These are phyloP conservation scores for Archivesica marissinica DNA, from an alignment of 1,140 invertebrate genomes.

Conservation along the genomic window DNA sequence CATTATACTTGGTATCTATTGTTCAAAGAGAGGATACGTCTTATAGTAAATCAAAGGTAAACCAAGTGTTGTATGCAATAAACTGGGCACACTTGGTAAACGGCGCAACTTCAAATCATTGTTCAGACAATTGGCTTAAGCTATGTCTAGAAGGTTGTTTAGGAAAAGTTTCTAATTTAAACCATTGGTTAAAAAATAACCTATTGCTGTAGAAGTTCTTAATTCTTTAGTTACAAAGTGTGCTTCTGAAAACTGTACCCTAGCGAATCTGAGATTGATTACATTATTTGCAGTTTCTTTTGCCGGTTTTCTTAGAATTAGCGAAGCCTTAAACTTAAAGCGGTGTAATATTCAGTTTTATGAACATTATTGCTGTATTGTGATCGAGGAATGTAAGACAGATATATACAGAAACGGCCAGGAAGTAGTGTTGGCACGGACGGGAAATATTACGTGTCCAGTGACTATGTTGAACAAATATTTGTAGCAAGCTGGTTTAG, in stretches of 20 bases:
- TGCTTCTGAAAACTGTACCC: conserved; percentile 5
- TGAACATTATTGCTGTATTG: not conserved
- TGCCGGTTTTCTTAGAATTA: not conserved
- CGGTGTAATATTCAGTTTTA: not conserved
- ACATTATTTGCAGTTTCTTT: not conserved
- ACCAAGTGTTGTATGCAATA: not conserved
- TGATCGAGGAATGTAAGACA: conserved; percentile 13
- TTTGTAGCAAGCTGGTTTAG: too few species aligned
- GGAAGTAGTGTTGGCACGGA: not conserved
- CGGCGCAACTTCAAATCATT: too few species aligned
- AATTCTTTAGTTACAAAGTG: too few species aligned
- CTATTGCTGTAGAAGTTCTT: too few species aligned
- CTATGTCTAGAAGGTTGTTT: too few species aligned
- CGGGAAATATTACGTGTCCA: conserved; percentile 11
- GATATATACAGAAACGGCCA: conserved; percentile 15
- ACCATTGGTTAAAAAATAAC: too few species aligned
- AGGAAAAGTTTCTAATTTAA: too few species aligned
- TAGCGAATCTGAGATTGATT: not conserved
- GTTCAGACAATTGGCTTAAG: too few species aligned
- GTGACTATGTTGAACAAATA: too few species aligned
- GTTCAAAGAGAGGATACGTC: not conserved
- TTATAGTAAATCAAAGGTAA: conserved; percentile 15
- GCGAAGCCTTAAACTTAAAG: not conserved
- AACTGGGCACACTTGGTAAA: too few species aligned
- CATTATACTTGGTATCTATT: conserved; percentile 3